Evolutionary conservation across 2,797 vertebrate species (phyloP).

Genomic region (Pangasius djambal): DNA sequence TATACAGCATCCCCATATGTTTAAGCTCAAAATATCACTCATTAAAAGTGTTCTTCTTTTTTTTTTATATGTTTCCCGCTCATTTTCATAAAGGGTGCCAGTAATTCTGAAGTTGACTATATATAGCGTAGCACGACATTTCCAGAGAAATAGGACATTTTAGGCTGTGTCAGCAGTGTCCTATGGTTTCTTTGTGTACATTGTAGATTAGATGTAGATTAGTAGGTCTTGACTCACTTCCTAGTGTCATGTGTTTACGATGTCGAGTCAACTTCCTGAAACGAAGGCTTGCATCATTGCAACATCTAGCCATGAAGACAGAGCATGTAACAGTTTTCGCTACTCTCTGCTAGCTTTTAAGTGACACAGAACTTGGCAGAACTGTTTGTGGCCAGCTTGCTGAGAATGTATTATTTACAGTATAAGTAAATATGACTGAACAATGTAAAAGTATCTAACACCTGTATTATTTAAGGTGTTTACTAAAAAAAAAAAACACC

Average conservation of each 20-base stretch:
- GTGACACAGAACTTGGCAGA: background rate
- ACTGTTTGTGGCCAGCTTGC: background rate
- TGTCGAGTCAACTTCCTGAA: slow-evolving; percentile 26
- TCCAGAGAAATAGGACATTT: background rate
- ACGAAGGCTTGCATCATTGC: slow-evolving; percentile 40
- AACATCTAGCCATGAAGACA: slow-evolving; percentile 19
- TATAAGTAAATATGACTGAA: background rate
- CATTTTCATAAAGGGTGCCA: background rate
- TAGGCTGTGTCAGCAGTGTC: background rate
- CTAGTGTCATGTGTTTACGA: slow-evolving; percentile 16
- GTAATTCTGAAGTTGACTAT: background rate
- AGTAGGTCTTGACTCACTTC: slow-evolving; percentile 9
- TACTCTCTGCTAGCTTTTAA: background rate
- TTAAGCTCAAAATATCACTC: background rate
- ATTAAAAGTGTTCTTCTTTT: background rate
- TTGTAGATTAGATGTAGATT: background rate
- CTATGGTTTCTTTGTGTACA: background rate
- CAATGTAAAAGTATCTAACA: background rate
- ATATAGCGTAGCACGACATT: background rate
- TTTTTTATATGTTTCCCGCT: background rate
- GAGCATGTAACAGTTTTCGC: background rate
- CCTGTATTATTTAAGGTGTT: background rate
- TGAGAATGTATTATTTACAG: background rate
- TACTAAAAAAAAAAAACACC: background rate
- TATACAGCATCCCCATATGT: background rate